Percentiles rank a stretch among this genome's conserved stretches.
Conservation (phyloP, 2,888 invertebrate species). For the Uloborus plumipes region DNA sequence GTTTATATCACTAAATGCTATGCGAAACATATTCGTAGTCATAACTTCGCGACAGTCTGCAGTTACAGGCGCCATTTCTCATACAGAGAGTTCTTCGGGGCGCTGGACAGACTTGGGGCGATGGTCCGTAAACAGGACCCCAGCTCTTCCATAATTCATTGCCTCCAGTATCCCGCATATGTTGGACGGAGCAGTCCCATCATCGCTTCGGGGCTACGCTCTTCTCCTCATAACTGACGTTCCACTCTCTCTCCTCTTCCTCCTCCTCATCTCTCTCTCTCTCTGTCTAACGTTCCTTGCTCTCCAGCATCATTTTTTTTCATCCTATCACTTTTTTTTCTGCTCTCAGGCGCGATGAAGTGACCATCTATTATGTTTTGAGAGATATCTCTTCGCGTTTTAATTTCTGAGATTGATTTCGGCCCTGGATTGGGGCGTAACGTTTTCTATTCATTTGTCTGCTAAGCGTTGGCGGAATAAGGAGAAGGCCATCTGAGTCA, state of each 20-base stretch:
- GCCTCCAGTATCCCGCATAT: slow-evolving; percentile 51
- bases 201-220: slow-evolving; percentile 30
- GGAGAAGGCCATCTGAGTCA: no score
- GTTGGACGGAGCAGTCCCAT: slow-evolving; percentile 47
- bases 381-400: slow-evolving; percentile 32
- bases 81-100: slow-evolving; percentile 5
- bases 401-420: slow-evolving; percentile 39
- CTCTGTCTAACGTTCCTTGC: no score
- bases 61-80: slow-evolving; percentile 29
- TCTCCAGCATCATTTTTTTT: no score
- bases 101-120: slow-evolving; percentile 36
- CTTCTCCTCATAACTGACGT: no score
- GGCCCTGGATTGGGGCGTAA: not conserved
- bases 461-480: no score
- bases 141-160: slow-evolving; percentile 62
- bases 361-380: not conserved
- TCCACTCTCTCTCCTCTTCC: no score
- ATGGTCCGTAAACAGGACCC: slow-evolving; percentile 44
- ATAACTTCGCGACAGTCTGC: slow-evolving; percentile 10
- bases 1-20: not conserved
- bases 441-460: no score
- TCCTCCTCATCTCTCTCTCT: no score
- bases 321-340: no score
- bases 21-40: slow-evolving; percentile 24
- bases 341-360: no score